Conservation (phyloP, 2,888 invertebrate genomes). For the Drosophila leonis region DNA sequence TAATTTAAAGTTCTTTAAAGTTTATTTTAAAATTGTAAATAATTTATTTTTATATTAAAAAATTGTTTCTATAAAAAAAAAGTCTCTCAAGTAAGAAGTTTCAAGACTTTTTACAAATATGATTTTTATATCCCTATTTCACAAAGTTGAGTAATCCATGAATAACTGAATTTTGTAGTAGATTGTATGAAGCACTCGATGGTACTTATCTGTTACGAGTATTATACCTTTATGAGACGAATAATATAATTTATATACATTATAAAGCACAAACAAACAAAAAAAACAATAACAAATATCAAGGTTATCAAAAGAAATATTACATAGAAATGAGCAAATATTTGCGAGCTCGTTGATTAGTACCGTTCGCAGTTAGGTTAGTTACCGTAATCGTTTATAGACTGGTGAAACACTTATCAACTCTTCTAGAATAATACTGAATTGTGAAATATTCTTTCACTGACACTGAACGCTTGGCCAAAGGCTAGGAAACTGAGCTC, state of each 20-base stretch:
- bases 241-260: conserved; percentile 42
- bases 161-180: conserved; percentile 1
- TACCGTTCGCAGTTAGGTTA: not conserved
- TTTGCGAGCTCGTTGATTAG: not conserved
- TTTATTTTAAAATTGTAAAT: too few species aligned
- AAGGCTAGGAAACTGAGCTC: conserved; percentile 34
- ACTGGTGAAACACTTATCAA: not conserved
- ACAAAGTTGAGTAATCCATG: conserved; percentile 9
- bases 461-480: conserved; percentile 9
- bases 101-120: not conserved
- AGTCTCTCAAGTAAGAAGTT: too few species aligned
- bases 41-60: too few species aligned
- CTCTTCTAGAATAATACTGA: not conserved
- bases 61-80: too few species aligned
- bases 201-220: conserved; percentile 38
- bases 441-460: conserved; percentile 25
- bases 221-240: conserved; percentile 25
- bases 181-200: conserved; percentile 9
- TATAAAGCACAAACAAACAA: conserved; percentile 25
- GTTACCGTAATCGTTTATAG: conserved; percentile 2
- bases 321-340: conserved; percentile 19
- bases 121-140: conserved; percentile 19
- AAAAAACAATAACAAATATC: not conserved
- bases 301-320: conserved; percentile 17
- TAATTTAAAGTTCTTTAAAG: too few species aligned